These are phyloP conservation scores for Empidonax traillii DNA, from an alignment of 2,113 vertebrate genomes.

Conservation along the genomic window DNA sequence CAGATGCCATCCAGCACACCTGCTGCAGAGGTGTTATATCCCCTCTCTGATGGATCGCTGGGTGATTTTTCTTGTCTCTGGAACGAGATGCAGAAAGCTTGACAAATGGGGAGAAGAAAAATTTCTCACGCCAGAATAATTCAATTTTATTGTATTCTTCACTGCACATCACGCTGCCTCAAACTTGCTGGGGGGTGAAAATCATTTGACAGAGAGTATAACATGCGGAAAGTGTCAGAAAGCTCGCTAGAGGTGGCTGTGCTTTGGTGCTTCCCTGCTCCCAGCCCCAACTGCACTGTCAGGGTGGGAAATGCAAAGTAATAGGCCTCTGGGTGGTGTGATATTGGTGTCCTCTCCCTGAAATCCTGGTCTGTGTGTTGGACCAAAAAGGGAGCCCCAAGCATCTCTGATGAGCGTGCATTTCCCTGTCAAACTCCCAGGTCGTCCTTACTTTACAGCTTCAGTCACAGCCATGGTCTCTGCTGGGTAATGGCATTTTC, in stretches of 20 bases:
- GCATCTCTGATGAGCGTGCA: rapidly evolving
- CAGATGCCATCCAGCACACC: not conserved
- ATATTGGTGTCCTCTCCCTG: not conserved
- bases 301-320: not conserved
- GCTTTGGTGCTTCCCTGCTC: not conserved
- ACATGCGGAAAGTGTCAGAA: not conserved
- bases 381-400: not conserved
- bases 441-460: not conserved
- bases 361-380: not conserved
- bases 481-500: not conserved
- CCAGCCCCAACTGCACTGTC: rapidly evolving
- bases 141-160: conserved; percentile 37
- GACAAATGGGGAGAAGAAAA: not conserved
- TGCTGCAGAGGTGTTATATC: not conserved
- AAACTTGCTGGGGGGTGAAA: not conserved
- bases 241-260: not conserved
- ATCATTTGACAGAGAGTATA: not conserved
- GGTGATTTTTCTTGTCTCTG: not conserved
- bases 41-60: not conserved
- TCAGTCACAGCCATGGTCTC: rapidly evolving
- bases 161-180: not conserved
- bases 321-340: not conserved
- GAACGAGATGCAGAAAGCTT: conserved; percentile 16
- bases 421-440: not conserved
- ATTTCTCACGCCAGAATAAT: not conserved